Percentiles rank a stretch among this genome's conserved stretches.
phyloP scores from a whole-genome alignment of 2,888 invertebrate genomes.

The Hoplodrina ambigua region DNA sequence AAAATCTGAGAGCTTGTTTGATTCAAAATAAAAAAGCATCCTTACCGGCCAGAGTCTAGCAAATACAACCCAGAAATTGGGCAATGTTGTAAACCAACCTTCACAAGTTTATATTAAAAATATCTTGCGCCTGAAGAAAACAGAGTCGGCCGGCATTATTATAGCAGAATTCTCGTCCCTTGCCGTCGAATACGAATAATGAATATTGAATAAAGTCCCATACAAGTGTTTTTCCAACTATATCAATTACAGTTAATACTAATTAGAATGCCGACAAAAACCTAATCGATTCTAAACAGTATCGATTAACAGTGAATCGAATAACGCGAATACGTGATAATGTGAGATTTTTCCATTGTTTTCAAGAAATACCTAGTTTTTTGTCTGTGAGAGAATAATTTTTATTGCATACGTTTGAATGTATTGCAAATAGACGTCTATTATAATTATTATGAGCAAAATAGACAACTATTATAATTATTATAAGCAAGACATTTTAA shows the following conservation, averaged over 20 bases:
- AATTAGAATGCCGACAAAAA: constrained; percentile 64
- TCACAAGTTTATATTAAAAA: too few relatives aligned
- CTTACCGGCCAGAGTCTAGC: too few relatives aligned
- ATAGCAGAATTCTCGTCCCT: too few relatives aligned
- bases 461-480: too few relatives aligned
- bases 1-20: too few relatives aligned
- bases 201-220: constrained; percentile 45
- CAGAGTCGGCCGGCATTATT: too few relatives aligned
- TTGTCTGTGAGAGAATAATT: constrained; percentile 54
- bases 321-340: constrained; percentile 55
- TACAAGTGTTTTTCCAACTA: constrained; percentile 51
- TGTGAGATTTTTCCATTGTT: constrained; percentile 64
- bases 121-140: too few relatives aligned
- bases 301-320: constrained; percentile 69
- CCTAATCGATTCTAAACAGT: constrained; percentile 63
- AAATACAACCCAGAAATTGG: too few relatives aligned
- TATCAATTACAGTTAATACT: constrained; percentile 56
- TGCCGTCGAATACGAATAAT: constrained; percentile 38
- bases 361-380: constrained; percentile 41
- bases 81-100: too few relatives aligned
- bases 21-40: too few relatives aligned
- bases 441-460: constrained; percentile 7
- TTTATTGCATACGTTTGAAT: constrained; percentile 35
- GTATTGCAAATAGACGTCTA: constrained; percentile 14
- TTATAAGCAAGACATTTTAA: constrained; percentile 6